Conservation (phyloP, 1,140 invertebrate species). For the Trialeurodes vaporariorum region DNA sequence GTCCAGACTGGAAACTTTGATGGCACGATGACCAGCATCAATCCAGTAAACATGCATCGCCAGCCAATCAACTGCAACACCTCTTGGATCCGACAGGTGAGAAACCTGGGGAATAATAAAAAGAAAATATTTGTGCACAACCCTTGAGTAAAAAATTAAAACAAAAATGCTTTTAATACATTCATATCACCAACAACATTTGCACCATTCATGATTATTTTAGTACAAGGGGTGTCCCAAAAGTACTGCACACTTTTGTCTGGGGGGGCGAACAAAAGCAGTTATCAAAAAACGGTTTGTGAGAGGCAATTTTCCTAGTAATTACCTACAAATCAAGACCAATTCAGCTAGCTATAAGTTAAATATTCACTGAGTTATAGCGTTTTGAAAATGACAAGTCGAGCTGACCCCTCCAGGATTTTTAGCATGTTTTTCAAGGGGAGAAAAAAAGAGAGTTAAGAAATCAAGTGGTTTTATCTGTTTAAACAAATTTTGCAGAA, state of each 20-base stretch:
- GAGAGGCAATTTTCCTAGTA: not conserved
- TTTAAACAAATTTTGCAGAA: too few relatives aligned
- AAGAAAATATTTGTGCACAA: not conserved
- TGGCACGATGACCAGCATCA: slow-evolving; percentile 43
- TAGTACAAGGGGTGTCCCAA: too few relatives aligned
- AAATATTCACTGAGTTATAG: too few relatives aligned
- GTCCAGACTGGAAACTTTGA: slow-evolving; percentile 47
- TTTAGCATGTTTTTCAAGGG: too few relatives aligned
- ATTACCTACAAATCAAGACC: too few relatives aligned
- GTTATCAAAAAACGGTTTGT: slow-evolving; percentile 2
- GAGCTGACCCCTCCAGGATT: too few relatives aligned
- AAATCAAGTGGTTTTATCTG: too few relatives aligned
- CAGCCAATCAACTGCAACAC: slow-evolving; percentile 66
- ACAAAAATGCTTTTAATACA: too few relatives aligned
- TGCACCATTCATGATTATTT: not conserved
- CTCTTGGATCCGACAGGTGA: slow-evolving; percentile 47
- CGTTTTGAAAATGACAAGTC: too few relatives aligned
- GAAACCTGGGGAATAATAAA: slow-evolving; percentile 28
- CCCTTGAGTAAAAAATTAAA: not conserved
- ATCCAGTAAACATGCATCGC: slow-evolving; percentile 59
- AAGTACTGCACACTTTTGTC: too few relatives aligned
- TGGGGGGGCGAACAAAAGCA: too few relatives aligned
- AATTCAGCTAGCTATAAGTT: not conserved
- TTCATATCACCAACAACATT: not conserved
- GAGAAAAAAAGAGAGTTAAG: too few relatives aligned